phyloP scores from a whole-genome alignment of 2,113 vertebrate species.

The Zapornia atra region DNA sequence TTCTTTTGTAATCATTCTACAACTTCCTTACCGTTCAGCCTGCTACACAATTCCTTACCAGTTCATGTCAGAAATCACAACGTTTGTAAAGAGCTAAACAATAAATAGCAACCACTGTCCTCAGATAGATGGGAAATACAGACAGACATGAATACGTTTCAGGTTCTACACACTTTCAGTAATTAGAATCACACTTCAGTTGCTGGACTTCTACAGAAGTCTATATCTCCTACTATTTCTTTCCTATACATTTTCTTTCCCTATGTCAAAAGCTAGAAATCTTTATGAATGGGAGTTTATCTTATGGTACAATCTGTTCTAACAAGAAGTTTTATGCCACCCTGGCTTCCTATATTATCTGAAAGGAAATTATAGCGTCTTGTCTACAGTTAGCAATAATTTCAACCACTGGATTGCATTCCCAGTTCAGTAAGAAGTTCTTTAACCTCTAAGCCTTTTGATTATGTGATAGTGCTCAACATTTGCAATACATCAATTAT shows the following conservation, averaged over 20 bases:
- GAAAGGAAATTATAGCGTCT: constrained; percentile 28
- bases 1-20: neutral
- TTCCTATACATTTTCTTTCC: neutral
- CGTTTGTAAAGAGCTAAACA: neutral
- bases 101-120: neutral
- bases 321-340: neutral
- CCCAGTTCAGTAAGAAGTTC: constrained; percentile 5
- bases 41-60: neutral
- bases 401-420: neutral
- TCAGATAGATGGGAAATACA: neutral
- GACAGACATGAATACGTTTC: neutral
- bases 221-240: constrained; percentile 8
- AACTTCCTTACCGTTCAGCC: neutral
- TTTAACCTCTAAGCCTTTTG: constrained; percentile 47
- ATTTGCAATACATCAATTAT: constrained; percentile 39
- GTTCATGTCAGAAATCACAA: neutral
- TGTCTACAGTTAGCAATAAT: neutral
- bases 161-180: neutral
- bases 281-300: constrained; percentile 29
- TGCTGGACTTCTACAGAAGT: neutral
- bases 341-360: neutral
- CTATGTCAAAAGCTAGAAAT: constrained; percentile 29
- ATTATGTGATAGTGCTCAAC: constrained; percentile 6
- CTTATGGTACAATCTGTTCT: neutral
- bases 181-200: constrained; percentile 23